Base-by-base conservation (phyloP, 1,140 invertebrate genomes). In the Drosophila willistoni region DNA sequence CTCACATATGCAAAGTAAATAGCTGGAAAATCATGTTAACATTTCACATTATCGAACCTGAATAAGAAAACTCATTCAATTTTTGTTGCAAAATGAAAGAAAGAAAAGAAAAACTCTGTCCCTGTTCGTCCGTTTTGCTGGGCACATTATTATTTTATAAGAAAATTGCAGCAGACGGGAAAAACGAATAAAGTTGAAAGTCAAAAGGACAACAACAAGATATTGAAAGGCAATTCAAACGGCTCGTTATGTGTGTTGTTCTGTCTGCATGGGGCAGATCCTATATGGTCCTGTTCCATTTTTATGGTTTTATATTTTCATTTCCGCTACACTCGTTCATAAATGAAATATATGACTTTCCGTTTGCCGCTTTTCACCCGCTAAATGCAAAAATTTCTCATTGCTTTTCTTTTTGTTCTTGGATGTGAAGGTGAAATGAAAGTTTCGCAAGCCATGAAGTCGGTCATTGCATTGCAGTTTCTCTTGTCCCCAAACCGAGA, bases 291-390 rank as follows among this genome's bases (percentile, higher is more conserved):
- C 17, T 29, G 62, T 57, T 68, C 42, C 73, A 83, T 65, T 89
- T 87, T 79, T 87, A 89, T 84, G 84, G 77, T 68, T 79, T 89
- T 75, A 78, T 78, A 84, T 80, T 89, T 89, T 78, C 84, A 89
- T 89, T 89, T 89, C 84, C 80, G 84, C 73, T 74, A 42, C 65
- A 68, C 66, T 77, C 60, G 57, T 64, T 78, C 77, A 81, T 81
- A 89, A 81, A 84, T 81, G 71, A 65, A 84, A 89, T 68, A 89
- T 81, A 79, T 62, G 74, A 81, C 84, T 89, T 84, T 73, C 73
- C 66, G 60, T 14, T 22, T 14, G 17, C 6, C 34, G 36, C 61
- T 63, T 61, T 47, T 51, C 17, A 22, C 10, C 9, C 9, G 36
- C 54, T 67, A 71, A 69, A 77, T 73, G 63, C 63, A 72, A 70